Evolutionary conservation across 1,140 invertebrate genomes (phyloP), one percentile per base, ranked within the genome.

Genomic region (Penaeus indicus): DNA sequence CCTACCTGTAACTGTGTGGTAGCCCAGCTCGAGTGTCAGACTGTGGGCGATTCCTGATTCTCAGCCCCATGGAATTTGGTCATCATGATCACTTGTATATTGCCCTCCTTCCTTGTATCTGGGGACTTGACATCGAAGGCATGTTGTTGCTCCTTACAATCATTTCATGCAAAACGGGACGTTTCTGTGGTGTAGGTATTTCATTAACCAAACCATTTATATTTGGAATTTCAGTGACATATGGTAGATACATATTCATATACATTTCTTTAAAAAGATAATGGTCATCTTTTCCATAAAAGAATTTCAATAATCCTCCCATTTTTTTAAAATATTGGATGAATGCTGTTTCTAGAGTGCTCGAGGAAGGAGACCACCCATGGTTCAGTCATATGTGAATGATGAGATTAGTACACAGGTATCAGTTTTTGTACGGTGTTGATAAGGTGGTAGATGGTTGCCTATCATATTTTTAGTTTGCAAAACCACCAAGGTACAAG

Each of bases 31-130:
- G 95, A 91, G 96, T 99, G n/a, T 96, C 96, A 60, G 96, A 98
- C 92, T 98, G 97, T 94, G 97, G 98, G 16, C 94, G 95, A n/a
- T 99, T 97, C 94, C 93, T 99, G 64, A 93, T 99, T 38, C 92
- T 98, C 89, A 94, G 94, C 21, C 95, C 96, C 67, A 94, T 95
- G 86, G 96, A 97, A 93, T 96, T 97, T 90, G 98, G 97, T 92
- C 95, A 97, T 91, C 96, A 98, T 93, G 98, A 98, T 93, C 94
- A 97, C 91, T 92, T 99, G 38, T 98, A 96, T 93, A 97, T 96
- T 93, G 95, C 86, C 60, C 69, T 88, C 8, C 32, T 88, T 13
- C 81, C 81, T 27, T 72, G 47, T 47, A 27, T 84, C 16, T 88
- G 67, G 60, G 89, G 84, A 22, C 60, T 25, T 54, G 84, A 83